Evolutionary conservation across 2,888 invertebrate species (phyloP).

Genomic region (Clanis bilineata): DNA sequence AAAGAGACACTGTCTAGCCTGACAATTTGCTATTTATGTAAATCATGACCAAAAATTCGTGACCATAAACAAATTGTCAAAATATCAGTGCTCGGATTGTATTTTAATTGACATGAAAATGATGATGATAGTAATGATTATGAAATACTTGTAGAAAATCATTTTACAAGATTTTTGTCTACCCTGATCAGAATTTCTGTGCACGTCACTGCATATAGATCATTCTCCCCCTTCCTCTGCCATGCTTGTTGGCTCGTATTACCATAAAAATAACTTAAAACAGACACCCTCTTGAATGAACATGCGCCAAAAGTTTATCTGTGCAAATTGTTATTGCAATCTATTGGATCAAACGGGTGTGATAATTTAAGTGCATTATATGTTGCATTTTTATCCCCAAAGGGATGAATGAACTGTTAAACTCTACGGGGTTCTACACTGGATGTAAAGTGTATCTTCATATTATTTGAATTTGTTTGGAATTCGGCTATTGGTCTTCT

Average conservation of each 20-base stretch:
- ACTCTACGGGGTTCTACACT: not conserved
- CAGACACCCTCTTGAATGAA: not conserved
- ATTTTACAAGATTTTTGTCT: too few species aligned
- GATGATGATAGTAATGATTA: too few species aligned
- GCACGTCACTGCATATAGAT: too few species aligned
- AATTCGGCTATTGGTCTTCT: too few species aligned
- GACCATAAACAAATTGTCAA: too few species aligned
- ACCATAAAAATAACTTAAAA: conserved; percentile 12
- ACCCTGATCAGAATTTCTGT: too few species aligned
- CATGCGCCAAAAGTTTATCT: conserved; percentile 8
- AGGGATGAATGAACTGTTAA: not conserved
- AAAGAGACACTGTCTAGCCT: too few species aligned
- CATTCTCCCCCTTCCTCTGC: not conserved
- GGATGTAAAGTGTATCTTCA: not conserved
- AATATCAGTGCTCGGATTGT: too few species aligned
- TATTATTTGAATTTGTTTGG: not conserved
- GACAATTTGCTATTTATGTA: too few species aligned
- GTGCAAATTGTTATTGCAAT: conserved; percentile 12
- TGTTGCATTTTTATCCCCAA: not conserved
- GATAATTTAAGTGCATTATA: conserved; percentile 8
- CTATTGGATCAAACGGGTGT: conserved; percentile 1
- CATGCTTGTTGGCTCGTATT: conserved; percentile 3
- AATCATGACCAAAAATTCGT: too few species aligned
- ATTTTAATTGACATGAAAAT: too few species aligned
- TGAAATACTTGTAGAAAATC: too few species aligned